Percentiles rank a stretch among this genome's conserved stretches.
phyloP scores from a whole-genome alignment of 2,797 vertebrate species.

The Chanos chanos region DNA sequence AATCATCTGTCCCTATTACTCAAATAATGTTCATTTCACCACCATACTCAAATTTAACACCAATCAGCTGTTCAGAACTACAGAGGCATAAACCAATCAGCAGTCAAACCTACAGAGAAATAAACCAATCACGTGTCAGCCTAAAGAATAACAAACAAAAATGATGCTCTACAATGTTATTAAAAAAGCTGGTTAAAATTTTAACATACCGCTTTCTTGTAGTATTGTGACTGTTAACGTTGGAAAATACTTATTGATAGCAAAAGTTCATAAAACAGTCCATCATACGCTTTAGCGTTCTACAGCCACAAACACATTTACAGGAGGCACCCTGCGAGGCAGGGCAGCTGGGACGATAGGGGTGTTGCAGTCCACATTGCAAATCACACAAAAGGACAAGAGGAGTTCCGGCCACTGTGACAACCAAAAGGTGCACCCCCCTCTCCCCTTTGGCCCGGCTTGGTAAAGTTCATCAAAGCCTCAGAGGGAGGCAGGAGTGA shows the following conservation, averaged over 20 bases:
- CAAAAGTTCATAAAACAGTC: slow-evolving; percentile 95
- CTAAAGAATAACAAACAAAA: slow-evolving; percentile 61
- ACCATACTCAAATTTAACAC: no score
- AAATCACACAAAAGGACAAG: slow-evolving; percentile 59
- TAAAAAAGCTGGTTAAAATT: slow-evolving; percentile 87
- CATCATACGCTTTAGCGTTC: slow-evolving; percentile 88
- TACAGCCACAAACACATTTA: slow-evolving; percentile 81
- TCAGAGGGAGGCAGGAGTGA: slow-evolving; percentile 43
- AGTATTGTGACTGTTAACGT: slow-evolving; percentile 89
- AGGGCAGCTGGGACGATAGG: slow-evolving; percentile 66
- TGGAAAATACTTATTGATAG: slow-evolving; percentile 88
- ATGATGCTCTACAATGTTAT: slow-evolving; percentile 73
- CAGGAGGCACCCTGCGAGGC: slow-evolving; percentile 80
- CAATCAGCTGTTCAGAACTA: no score
- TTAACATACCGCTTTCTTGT: slow-evolving; percentile 98
- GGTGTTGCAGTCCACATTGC: slow-evolving; percentile 71
- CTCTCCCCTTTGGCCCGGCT: slow-evolving; percentile 63
- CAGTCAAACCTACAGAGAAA: no score
- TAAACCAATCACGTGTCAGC: slow-evolving; percentile 38
- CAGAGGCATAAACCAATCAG: no score
- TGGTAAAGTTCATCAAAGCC: slow-evolving; percentile 88
- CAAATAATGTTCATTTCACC: no score
- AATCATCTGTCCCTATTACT: no score
- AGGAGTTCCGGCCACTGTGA: slow-evolving; percentile 49
- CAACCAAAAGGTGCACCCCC: slow-evolving; percentile 62